Evolutionary conservation across 2,888 invertebrate genomes (phyloP), one percentile per base, ranked within the genome.

Genomic region (Spilarctia lutea): DNA sequence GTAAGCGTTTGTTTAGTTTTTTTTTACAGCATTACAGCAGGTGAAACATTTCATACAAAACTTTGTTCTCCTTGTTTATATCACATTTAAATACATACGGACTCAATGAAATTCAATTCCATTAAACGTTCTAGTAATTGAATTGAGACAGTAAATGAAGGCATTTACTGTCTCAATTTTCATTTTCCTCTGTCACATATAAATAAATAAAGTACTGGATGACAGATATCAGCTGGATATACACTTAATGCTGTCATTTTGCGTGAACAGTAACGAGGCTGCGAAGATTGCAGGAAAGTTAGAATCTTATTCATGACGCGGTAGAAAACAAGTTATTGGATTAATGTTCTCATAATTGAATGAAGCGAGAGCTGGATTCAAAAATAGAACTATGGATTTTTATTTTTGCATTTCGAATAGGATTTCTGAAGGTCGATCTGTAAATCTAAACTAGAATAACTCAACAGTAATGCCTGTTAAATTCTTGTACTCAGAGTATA

Each of bases 191-290:
- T 76, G 63, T 33, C 33, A 73, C 68, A 75, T 65, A 78, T 78
- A 79, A 77, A 77, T 78, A 81, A 77, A 77, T 78, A 81, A 77
- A 76, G 63, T 76, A 69, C 72, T 76, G 52, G 24, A 60, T 73
- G 79, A 60, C 30, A 71, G 76, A 82, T 76, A 79, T 75, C 74
- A 80, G 77, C 80, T 76, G 42, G 3, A 68, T 30, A 73, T 70
- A 77, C 75, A 76, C 75, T 77, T 77, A 66, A 73, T 68, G 68
- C 66, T 72, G 74, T 71, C 74, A 30, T 71, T 80, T 81, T 78
- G 63, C 42, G 76, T 80, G 68, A 76, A 69, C 24, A 66, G 66
- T 76, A 63, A 75, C 65, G 56, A 72, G 66, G 65, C 65, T 73
- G 71, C 60, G 45, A 68, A 56, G 18, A 42, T 66, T 70, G 74